Conservation (phyloP, 1,140 invertebrate genomes). For the Cataglyphis hispanica region DNA sequence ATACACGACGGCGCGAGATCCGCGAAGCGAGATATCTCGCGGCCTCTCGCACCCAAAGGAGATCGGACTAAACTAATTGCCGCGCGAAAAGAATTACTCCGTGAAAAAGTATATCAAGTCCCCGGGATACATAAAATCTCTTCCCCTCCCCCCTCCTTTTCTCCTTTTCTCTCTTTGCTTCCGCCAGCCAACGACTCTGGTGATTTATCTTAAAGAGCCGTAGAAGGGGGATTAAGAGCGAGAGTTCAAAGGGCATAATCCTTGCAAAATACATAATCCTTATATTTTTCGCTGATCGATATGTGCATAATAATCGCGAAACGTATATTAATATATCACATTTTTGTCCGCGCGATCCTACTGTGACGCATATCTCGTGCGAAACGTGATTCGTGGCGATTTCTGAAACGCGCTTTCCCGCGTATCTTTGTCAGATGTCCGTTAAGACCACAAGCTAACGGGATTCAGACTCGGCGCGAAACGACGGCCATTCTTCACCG, state of each 20-base stretch:
- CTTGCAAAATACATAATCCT: background rate
- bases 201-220: conserved; percentile 40
- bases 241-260: conserved; percentile 20
- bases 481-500: conserved; percentile 73
- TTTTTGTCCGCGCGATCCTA: conserved; percentile 2
- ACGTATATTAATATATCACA: background rate
- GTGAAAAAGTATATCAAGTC: conserved; percentile 49
- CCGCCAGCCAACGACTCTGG: conserved; percentile 13
- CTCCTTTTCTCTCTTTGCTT: conserved; percentile 24
- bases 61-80: conserved; percentile 29
- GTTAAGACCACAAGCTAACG: conserved; percentile 60
- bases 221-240: conserved; percentile 5
- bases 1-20: background rate
- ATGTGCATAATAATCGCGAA: background rate
- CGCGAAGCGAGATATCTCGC: conserved; percentile 23
- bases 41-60: background rate
- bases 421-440: conserved; percentile 46
- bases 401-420: background rate
- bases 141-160: background rate
- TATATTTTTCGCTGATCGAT: background rate
- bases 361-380: background rate
- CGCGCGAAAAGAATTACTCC: conserved; percentile 48
- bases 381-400: conserved; percentile 3
- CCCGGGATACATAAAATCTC: conserved; percentile 46
- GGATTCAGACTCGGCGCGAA: conserved; percentile 55